Evolutionary conservation across 2,888 invertebrate species (phyloP).

Genomic region (Cephus sareptanus): DNA sequence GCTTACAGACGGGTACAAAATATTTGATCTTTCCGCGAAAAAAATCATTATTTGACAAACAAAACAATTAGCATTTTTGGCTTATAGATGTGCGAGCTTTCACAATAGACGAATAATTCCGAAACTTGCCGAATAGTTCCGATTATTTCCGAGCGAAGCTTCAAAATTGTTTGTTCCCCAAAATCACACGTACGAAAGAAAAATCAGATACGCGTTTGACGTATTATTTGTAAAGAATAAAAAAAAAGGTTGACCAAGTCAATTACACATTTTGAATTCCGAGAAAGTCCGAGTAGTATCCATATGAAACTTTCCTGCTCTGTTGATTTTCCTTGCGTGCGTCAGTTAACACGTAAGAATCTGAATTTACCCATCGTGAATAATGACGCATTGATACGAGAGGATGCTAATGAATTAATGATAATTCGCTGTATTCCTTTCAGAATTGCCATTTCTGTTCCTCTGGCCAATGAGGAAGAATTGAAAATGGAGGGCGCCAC

Average conservation of each 20-base stretch:
- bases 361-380: too few relatives aligned
- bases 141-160: too few relatives aligned
- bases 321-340: not conserved
- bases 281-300: not conserved
- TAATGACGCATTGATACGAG: not conserved
- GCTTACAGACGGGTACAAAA: not conserved
- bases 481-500: slow-evolving; percentile 54
- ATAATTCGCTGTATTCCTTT: not conserved
- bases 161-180: too few relatives aligned
- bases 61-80: too few relatives aligned
- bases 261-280: not conserved
- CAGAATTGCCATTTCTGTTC: slow-evolving; percentile 81
- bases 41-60: not conserved
- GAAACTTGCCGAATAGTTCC: too few relatives aligned
- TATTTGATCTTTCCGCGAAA: not conserved
- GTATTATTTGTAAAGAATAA: too few relatives aligned
- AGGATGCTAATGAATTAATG: not conserved
- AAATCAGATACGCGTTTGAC: too few relatives aligned
- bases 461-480: slow-evolving; percentile 64
- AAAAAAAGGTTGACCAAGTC: too few relatives aligned
- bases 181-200: too few relatives aligned
- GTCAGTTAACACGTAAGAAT: too few relatives aligned
- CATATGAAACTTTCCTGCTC: not conserved
- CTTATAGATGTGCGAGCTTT: too few relatives aligned
- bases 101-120: too few relatives aligned